Base-by-base conservation (phyloP, 2,113 vertebrate species). In the Haemorhous mexicanus region DNA sequence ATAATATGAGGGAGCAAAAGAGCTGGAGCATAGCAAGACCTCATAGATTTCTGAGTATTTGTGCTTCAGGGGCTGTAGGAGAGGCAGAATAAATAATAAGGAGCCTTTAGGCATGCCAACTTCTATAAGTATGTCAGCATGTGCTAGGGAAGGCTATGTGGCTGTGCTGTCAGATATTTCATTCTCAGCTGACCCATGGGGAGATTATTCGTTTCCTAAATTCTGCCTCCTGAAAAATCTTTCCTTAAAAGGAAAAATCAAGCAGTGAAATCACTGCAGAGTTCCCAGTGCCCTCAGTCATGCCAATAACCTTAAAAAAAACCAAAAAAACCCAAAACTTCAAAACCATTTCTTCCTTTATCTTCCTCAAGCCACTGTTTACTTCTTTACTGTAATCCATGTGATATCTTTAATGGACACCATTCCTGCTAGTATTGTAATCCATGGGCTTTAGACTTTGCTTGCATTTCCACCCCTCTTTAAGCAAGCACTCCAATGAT, bases 131-230 rank as follows among this genome's bases (percentile, higher is more conserved):
- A 63, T 94, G 87, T 87, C 93, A 96, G 66, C 70, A 89, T 33
- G 18, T 62, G 74, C 62, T 89, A 50, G 20, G 19, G 23, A 37
- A 89, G 19, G 14, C 32, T 90, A 30, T 26, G 59, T 69, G 43
- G 27, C 33, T 84, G 44, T 32, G 27, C 61, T 88, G 79, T 62
- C 72, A 90, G 61, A 81, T 66, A 86, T 82, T 94, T 95, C 93
- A 59, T 79, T 44, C 39, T 79, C 70, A 80, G 66, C 16, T 76
- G 46, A 91, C 39, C 89, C 74, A 66, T 75, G 58, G 41, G 33
- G n/a, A 90, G 74, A 50, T 76, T 91, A 83, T 79, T 94, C 93
- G 95, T 81, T 83, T 93, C 84, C 67, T 62, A 89, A 95, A 61
- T 91, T 94, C 58, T 39, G 58, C 26, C 74, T 87, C n/a, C 70